These are phyloP conservation scores for Lysandra bellargus DNA, from an alignment of 2,888 invertebrate species.

Conservation along the genomic window DNA sequence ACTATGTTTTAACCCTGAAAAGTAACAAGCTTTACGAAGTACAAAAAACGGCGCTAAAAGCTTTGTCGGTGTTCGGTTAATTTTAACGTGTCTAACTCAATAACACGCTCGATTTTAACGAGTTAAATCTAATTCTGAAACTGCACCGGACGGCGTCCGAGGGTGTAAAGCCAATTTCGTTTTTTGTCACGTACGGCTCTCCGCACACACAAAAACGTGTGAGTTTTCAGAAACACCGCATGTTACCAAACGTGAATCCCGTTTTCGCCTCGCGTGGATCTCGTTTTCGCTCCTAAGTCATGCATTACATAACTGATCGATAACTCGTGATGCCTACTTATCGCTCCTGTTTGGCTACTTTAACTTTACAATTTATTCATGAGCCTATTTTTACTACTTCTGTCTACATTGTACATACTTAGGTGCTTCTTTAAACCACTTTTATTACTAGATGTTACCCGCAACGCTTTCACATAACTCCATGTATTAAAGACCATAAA, in stretches of 20 bases:
- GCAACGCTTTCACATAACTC: too few species aligned
- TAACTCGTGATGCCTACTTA: not conserved
- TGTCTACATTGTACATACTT: not conserved
- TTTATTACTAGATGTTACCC: too few species aligned
- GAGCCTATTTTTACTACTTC: not conserved
- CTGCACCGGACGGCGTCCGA: constrained; percentile 4
- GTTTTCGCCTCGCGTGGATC: not conserved
- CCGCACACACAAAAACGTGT: not conserved
- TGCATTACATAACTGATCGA: not conserved
- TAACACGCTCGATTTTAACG: constrained; percentile 17
- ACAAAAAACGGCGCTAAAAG: not conserved
- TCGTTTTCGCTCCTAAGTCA: not conserved
- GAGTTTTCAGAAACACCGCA: not conserved
- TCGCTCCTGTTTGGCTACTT: not conserved
- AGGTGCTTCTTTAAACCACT: not conserved
- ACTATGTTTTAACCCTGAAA: not conserved
- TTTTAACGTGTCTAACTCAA: constrained; percentile 19
- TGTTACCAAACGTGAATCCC: not conserved
- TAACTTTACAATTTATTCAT: not conserved
- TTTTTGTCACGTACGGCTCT: constrained; percentile 3
- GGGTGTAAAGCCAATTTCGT: constrained; percentile 17
- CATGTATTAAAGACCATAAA: too few species aligned
- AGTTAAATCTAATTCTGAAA: constrained; percentile 22
- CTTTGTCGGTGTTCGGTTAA: not conserved
- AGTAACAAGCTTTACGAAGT: not conserved